Evolutionary conservation across 2,797 vertebrate genomes (phyloP), one percentile per base, ranked within the genome.

Genomic region (Ctenopoma kingsleyae): DNA sequence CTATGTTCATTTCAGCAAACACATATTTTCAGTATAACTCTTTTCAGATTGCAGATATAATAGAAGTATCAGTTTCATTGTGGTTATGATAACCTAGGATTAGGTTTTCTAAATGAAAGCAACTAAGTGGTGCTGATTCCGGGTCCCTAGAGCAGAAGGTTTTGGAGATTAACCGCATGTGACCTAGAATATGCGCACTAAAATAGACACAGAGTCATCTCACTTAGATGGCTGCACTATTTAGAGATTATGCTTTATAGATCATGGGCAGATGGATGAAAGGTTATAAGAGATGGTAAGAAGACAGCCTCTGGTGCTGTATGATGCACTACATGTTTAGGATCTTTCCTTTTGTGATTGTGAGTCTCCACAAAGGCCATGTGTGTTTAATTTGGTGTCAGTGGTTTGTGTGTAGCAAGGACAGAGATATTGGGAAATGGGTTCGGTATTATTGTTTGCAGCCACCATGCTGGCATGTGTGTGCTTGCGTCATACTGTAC

Each of bases 171-270:
- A 81, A 77, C 77, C 17, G 43, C 65, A 65, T 27, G 52, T 84
- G 87, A 85, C 81, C 86, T 75, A 87, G 84, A 86, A 84, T 77
- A 65, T 66, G 77, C 46, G 68, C 63, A 56, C 74, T 40, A 67
- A 85, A 87, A 87, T 79, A 83, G 82, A 52, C 38, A 51, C 36
- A 38, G 62, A 74, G 55, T 59, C 57, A 61, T 77, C 48, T 64
- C 38, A 44, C 52, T 54, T 66, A 78, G 74, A 78, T 65, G 25
- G 54, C 70, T 53, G 50, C 41, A 43, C 58, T 82, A 71, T 80
- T 70, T 47, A 76, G 81, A 81, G 81, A 76, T 71, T 74, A 81
- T 32, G 53, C 66, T 59, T 57, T 32, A 30, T 69, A 76, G 64
- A 79, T 51, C 56, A 40, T 55, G 56, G 76, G 79, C 67, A 77